Base-by-base conservation (phyloP, 2,113 vertebrate genomes). In the Stictonetta naevosa region DNA sequence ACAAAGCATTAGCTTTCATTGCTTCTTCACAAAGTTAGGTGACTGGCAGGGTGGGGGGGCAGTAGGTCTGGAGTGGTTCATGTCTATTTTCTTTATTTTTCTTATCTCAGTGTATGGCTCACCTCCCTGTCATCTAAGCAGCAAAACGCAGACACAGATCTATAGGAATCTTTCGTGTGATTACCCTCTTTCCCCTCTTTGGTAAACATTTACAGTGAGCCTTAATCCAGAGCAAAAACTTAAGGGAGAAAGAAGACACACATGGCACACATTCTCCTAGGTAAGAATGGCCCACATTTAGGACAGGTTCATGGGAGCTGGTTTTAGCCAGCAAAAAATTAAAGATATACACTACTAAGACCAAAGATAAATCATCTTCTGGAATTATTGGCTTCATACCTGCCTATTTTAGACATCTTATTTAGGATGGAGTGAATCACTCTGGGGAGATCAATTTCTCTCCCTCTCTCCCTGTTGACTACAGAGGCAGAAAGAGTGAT, bases 1-100 rank as follows among this genome's bases (percentile, higher is more conserved):
- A 71, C 11, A 78, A 93, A 90, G 33, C 53, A 46, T 60, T 78
- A 46, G 38, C 11, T 88, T 87, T 90, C 44, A 60, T 22, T n/a
- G 28, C 19, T 64, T 81, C 53, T 26, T 85, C 12, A 23, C 19
- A 33, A 75, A 78, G 20, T 55, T 58, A 33, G 23, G 16, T 60
- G 38, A 60, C 22, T 50, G 48, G 48, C 20, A 11, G 22, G 22
- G 8, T 20, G 25, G 13, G 25, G 5, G 58, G 10, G 22, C 44
- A 13, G 22, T 11, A 50, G 58, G 28, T n/a, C 46, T 60, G 50
- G 28, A 87, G 29, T 7, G 38, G 20, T 31, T 34, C 0, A 0
- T 82, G 36, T 17, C 36, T 55, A 14, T 56, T 86, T 21, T 56
- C 15, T 46, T 46, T 46, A 46, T 46, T 46, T 46, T 46, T 82